Percentiles rank a stretch among this genome's conserved stretches.
Conservation (phyloP, 2,797 vertebrate genomes). For the Perodicticus potto region DNA sequence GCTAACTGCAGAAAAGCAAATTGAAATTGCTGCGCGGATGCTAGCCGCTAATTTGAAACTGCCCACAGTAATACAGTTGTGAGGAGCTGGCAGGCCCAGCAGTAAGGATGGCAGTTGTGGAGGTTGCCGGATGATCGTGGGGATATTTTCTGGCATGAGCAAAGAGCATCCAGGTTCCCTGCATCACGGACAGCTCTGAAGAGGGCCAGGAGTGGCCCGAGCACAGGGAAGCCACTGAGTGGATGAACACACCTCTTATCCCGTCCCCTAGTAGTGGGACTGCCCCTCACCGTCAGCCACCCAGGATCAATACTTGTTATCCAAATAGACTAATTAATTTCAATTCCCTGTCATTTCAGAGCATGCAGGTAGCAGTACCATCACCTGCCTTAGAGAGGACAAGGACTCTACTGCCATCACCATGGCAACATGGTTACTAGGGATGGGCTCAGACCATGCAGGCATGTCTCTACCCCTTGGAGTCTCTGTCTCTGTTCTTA, state of each 20-base stretch:
- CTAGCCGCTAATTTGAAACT: not conserved
- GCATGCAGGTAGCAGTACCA: not conserved
- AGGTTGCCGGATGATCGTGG: not conserved
- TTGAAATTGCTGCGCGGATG: not conserved
- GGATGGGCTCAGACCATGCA: not conserved
- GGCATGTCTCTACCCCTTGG: not conserved
- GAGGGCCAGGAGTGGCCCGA: rapidly evolving
- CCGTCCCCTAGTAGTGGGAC: not conserved
- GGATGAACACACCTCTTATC: not conserved
- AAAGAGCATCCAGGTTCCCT: rapidly evolving
- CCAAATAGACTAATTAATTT: not conserved
- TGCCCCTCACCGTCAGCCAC: not conserved
- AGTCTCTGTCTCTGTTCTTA: not conserved
- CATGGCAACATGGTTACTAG: not conserved
- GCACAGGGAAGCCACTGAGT: rapidly evolving
- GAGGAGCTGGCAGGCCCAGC: not conserved
- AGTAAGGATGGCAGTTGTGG: rapidly evolving
- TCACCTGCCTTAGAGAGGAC: not conserved
- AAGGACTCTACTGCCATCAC: rapidly evolving
- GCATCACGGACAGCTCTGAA: not conserved
- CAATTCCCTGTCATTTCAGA: not conserved
- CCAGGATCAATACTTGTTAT: not conserved
- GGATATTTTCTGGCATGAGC: not conserved
- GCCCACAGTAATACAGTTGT: not conserved
- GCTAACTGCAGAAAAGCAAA: constrained; percentile 19